Evolutionary conservation across 2,797 vertebrate species (phyloP), one percentile per base, ranked within the genome.

Genomic region (Falco columbarius): DNA sequence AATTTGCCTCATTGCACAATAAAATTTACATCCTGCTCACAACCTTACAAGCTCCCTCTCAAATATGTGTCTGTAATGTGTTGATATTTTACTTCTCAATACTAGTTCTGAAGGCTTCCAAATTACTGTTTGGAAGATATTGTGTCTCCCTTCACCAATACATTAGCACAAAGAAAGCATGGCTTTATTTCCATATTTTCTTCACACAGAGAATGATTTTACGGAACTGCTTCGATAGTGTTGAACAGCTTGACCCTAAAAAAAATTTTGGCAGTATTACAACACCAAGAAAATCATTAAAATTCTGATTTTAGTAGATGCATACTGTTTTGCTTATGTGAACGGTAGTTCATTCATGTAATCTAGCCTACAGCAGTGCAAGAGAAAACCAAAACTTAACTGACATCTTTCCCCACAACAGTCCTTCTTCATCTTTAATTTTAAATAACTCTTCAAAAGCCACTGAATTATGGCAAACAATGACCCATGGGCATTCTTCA

Each of bases 121-220:
- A 55, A 82, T 42, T 16, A 36, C 82, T 86, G 21, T 65, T 36
- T 67, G 52, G 44, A 75, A 92, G 76, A 74, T 94, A 51, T 4
- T 63, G 46, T 19, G 26, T n/a, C 40, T 81, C 82, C 55, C 65
- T 77, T 83, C 40, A 15, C 47, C 38, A 80, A 82, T 80, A 68
- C 22, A 52, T 82, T 59, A 94, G 56, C 68, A 27, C 55, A 90
- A 74, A 90, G 90, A 87, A 95, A 91, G 82, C 40, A 22, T 27
- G 77, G 62, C 77, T 96, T 90, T 81, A 59, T 93, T 96, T 93
- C 77, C 91, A 95, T 55, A 70, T 94, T 94, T 91, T 80, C 73
- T 95, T 98, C 83, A 73, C 75, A 90, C 47, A 73, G 27, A 95
- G 75, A 36, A n/a, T 52, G 56, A 89, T 92, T 95, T 66, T 8